Conservation (phyloP, 2,797 vertebrate genomes). For the Darevskia mixta region DNA sequence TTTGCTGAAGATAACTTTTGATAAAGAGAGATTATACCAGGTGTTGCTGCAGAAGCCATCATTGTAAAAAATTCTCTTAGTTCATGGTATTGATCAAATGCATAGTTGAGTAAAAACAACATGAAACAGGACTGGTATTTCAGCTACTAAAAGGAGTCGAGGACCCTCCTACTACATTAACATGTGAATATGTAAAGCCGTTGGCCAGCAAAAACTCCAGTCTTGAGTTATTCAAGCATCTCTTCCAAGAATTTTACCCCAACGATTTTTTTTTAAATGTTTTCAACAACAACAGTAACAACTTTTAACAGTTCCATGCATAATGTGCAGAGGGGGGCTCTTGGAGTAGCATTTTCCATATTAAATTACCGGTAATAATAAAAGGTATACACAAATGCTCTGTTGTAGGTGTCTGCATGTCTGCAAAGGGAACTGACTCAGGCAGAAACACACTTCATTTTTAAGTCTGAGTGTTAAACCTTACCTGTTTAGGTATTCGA, state of each 20-base stretch:
- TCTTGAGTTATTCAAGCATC: too few species aligned
- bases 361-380: background rate
- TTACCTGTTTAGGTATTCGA: constrained; percentile 92
- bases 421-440: background rate
- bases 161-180: too few species aligned
- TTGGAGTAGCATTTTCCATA: background rate
- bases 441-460: background rate
- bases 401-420: background rate
- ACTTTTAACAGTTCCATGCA: background rate
- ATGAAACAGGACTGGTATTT: background rate
- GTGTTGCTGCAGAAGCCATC: too few species aligned
- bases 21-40: background rate
- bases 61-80: background rate
- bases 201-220: too few species aligned
- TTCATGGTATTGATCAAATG: background rate
- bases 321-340: background rate
- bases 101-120: background rate
- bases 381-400: background rate
- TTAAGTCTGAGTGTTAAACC: constrained; percentile 3
- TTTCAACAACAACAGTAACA: background rate
- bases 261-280: too few species aligned
- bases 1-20: background rate
- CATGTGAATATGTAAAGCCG: too few species aligned
- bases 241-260: too few species aligned
- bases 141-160: background rate